Percentiles rank a stretch among this genome's conserved stretches.
Evolutionary conservation across 1,140 invertebrate genomes (phyloP).

Genomic region (Galleria mellonella): DNA sequence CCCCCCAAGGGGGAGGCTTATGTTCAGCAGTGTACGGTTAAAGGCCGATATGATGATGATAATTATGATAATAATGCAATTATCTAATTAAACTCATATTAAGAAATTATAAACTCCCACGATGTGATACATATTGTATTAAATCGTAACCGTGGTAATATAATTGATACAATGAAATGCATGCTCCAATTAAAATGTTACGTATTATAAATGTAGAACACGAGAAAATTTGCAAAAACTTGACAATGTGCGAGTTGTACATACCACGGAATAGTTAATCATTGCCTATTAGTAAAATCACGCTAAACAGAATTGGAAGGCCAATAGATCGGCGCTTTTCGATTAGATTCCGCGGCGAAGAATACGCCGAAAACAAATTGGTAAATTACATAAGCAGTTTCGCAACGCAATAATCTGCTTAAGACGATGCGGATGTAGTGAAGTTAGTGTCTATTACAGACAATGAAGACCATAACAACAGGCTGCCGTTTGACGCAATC

Average conservation of each 20-base stretch:
- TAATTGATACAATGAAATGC: not conserved
- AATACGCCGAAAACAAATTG: slow-evolving; percentile 10
- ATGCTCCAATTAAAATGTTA: slow-evolving; percentile 6
- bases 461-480: too few relatives aligned
- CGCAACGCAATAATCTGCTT: not conserved
- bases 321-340: too few relatives aligned
- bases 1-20: too few relatives aligned
- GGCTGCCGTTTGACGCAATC: too few relatives aligned
- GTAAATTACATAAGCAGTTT: slow-evolving; percentile 15
- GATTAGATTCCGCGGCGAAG: too few relatives aligned
- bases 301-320: too few relatives aligned
- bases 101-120: slow-evolving; percentile 1
- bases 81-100: not conserved
- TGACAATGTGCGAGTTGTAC: slow-evolving; percentile 25
- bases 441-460: too few relatives aligned
- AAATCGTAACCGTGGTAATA: not conserved
- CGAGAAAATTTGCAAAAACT: slow-evolving; percentile 22
- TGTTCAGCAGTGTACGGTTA: too few relatives aligned
- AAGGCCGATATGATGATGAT: too few relatives aligned
- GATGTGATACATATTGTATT: not conserved
- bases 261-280: slow-evolving; percentile 22
- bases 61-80: too few relatives aligned
- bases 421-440: too few relatives aligned
- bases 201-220: slow-evolving; percentile 16
- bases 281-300: slow-evolving; percentile 18